phyloP scores from a whole-genome alignment of 2,888 invertebrate species.

The Acanthosepion lycidas region DNA sequence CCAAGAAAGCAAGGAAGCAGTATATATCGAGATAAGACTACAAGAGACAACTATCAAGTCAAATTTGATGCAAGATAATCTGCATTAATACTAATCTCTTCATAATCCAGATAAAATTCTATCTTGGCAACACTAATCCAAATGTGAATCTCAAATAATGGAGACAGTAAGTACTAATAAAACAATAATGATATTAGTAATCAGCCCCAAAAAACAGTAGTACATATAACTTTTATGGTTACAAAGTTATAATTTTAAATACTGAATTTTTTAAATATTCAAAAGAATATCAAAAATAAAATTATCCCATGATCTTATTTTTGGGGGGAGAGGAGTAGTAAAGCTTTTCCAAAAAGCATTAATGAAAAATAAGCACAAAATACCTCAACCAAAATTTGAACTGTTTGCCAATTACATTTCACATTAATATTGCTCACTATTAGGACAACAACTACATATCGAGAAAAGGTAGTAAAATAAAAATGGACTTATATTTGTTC shows the following conservation, averaged over 20 bases:
- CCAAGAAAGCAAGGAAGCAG: background rate
- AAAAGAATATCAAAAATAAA: background rate
- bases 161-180: background rate
- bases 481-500: background rate
- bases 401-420: background rate
- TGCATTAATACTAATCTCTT: conserved; percentile 1
- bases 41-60: background rate
- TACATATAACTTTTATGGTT: background rate
- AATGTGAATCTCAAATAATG: background rate
- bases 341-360: background rate
- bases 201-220: background rate
- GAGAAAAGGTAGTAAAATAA: too few species aligned
- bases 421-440: background rate
- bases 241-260: background rate
- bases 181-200: conserved; percentile 13
- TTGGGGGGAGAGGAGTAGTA: background rate
- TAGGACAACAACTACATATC: too few species aligned
- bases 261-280: too few species aligned
- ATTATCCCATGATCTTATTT: background rate
- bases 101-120: background rate
- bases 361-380: background rate
- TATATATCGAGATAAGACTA: background rate
- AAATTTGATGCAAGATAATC: background rate
- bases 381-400: background rate
- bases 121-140: background rate